A percentile compares a stretch with the other conserved stretches of the same genome.
Conservation (phyloP, 2,888 invertebrate genomes). For the Cotesia congregata region DNA sequence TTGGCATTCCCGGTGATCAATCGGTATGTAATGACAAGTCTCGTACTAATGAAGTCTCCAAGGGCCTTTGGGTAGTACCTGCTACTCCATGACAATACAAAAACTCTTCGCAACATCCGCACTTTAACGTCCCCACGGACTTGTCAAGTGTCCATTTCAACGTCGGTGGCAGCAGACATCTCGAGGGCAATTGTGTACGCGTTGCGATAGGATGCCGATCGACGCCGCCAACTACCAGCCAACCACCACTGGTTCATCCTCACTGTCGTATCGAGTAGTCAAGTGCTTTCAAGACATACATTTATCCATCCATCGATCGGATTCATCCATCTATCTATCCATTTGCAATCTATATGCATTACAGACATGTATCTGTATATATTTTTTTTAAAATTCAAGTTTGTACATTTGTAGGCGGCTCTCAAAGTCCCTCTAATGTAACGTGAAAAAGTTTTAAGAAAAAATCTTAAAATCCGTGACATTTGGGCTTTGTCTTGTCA, state of each 20-base stretch:
- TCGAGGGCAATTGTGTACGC: conserved; percentile 17
- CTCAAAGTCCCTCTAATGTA: not conserved
- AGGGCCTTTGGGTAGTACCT: conserved; percentile 2
- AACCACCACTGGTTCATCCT: not conserved
- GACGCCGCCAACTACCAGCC: conserved; percentile 3
- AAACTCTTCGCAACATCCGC: conserved; percentile 32
- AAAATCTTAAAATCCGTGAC: conserved; percentile 14
- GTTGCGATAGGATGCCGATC: conserved; percentile 21
- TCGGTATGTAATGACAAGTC: conserved; percentile 12
- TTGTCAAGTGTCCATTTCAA: conserved; percentile 30
- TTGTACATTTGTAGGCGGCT: conserved; percentile 27
- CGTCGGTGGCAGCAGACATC: conserved; percentile 26
- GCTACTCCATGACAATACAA: conserved; percentile 13
- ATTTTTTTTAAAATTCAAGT: conserved; percentile 10
- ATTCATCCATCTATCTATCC: not conserved
- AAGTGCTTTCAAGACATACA: not conserved
- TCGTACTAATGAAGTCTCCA: conserved; percentile 32
- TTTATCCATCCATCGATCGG: not conserved
- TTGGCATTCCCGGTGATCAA: conserved; percentile 16
- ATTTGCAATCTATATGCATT: not conserved
- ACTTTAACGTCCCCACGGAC: conserved; percentile 27
- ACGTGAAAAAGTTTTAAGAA: not conserved
- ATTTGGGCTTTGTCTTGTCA: conserved; percentile 54
- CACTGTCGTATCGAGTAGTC: not conserved
- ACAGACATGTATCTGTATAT: not conserved